Base-by-base conservation (phyloP, 2,888 invertebrate genomes). In the Pterostichus niger region DNA sequence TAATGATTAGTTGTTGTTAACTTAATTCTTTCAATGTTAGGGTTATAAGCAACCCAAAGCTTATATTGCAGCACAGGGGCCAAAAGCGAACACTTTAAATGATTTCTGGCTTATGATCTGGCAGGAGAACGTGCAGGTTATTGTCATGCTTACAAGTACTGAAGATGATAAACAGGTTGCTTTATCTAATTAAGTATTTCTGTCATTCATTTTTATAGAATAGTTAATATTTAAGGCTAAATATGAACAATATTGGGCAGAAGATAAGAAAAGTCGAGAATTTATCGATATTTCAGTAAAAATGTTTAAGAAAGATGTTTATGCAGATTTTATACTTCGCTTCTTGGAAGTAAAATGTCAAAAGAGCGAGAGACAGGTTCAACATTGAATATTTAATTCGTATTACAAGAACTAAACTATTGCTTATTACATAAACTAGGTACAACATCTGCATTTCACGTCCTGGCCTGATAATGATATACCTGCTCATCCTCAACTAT, bases 401-500 rank as follows among this genome's bases (percentile, higher is more conserved):
- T 24, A 24, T 3, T 56, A 17, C 1, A 24, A 24, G 3, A 24
- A 24, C 24, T 24, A 24, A 24, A 2, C 1, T 24, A 24, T 24
- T 24, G n/a, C 6, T 52, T 52, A 24, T 2, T 17, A 17, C 17
- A 10, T 17, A 13, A 56, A 17, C 5, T 24, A 87, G 86, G 90
- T 89, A 6, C 86, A 88, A 59, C 92, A 92, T 79, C 86, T 91
- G 13, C 92, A 92, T 84, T 92, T 90, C 84, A 90, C 90, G 0
- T 89, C 90, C 0, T 92, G 92, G 92, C 92, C 92, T 0, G 92
- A 92, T 85, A 91, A 91, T 83, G 91, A 90, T 0, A 89, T 91
- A 4, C 92, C 92, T 10, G 86, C 87, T 13, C 88, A 88, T 82
- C 86, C 88, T 6, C 17, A 56, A 9, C 13, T 56, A 6, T 9